Percentiles rank a stretch among this genome's conserved stretches.
Conservation (phyloP, 1,140 invertebrate species). For the Leptinotarsa lineolata region DNA sequence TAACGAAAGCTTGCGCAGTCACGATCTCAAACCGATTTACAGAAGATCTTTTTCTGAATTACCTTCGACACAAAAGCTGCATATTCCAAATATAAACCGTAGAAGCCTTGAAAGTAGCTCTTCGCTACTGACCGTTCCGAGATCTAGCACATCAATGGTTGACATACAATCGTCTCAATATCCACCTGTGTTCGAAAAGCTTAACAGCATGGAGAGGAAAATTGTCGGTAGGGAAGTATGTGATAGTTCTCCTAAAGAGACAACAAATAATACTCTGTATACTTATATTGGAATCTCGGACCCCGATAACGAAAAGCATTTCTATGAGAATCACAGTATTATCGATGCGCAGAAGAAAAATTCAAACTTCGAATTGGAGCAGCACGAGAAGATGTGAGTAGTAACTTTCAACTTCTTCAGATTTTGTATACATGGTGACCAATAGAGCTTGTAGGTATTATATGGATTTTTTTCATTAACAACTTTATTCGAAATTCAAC, state of each 20-base stretch:
- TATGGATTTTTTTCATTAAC: too few species aligned
- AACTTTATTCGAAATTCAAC: too few species aligned
- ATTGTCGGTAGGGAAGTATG: conserved; percentile 48
- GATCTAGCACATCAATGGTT: conserved; percentile 54
- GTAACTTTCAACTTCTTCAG: too few species aligned
- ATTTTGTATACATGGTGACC: too few species aligned
- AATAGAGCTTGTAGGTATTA: too few species aligned
- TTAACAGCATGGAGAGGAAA: conserved; percentile 33
- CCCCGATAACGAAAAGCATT: conserved; percentile 53
- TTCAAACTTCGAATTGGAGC: conserved; percentile 43
- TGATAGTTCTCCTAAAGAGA: conserved; percentile 43
- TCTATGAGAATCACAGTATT: conserved; percentile 53
- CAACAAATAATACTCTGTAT: conserved; percentile 55
- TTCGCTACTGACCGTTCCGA: conserved; percentile 47
- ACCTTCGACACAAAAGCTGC: conserved; percentile 55
- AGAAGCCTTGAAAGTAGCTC: conserved; percentile 58
- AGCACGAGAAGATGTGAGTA: conserved; percentile 51
- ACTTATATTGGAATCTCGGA: conserved; percentile 66
- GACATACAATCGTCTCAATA: conserved; percentile 50
- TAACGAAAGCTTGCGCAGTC: conserved; percentile 58
- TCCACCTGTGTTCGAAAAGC: conserved; percentile 26
- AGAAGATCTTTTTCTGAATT: conserved; percentile 68
- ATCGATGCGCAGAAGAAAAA: conserved; percentile 56
- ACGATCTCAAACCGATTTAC: conserved; percentile 63
- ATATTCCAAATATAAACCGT: conserved; percentile 54